Base-by-base conservation (phyloP, 1,140 invertebrate species). In the Stenopsyche tienmushanensis region DNA sequence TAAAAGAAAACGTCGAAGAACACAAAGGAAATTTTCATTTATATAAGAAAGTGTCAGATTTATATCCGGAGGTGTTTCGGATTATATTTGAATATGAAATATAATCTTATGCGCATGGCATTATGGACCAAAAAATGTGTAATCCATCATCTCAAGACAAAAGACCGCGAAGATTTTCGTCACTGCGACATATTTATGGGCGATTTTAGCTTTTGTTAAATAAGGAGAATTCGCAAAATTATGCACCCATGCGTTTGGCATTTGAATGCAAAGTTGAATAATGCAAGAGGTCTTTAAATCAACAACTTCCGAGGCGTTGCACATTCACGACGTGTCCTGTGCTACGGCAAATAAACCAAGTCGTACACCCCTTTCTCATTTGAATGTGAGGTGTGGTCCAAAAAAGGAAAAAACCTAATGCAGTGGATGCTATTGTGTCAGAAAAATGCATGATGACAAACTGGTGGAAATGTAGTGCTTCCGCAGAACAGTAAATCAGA, bases 261-360 rank as follows among this genome's bases (percentile, higher is more conserved):
- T 47, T 18, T 41, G 39, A 58, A 58, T 26, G 57, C 23, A 15
- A 13, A 7, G 41, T 29, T 60, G 57, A 60, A 60, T 60, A 60
- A 60, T 60, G 57, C 57, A 60, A 47, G 20, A 60, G 57, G 39
- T 24, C 44, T 60, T 34, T 60, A 60, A 60, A 60, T 60, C 57
- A 60, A 60, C 57, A 60, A 60, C 57, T 60, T 60, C 57, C 57
- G 57, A 60, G 57, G 57, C 57, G 57, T 42, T 21, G 49, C 21
- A 3, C n/a, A n/a, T n/a, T n/a, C n/a, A n/a, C 3, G 49, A 52
- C 49, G 15, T 52, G 49, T 52, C 49, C 20, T 23, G 21, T n/a
- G n/a, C 18, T 52, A 23, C 13, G 21, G 18, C 24, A 39, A 29
- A 34, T 15, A 26, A 42, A 57, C 54, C 3, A 24, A 17, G 25